Conservation (phyloP, 2,113 vertebrate genomes). For the Noturus placidus region DNA sequence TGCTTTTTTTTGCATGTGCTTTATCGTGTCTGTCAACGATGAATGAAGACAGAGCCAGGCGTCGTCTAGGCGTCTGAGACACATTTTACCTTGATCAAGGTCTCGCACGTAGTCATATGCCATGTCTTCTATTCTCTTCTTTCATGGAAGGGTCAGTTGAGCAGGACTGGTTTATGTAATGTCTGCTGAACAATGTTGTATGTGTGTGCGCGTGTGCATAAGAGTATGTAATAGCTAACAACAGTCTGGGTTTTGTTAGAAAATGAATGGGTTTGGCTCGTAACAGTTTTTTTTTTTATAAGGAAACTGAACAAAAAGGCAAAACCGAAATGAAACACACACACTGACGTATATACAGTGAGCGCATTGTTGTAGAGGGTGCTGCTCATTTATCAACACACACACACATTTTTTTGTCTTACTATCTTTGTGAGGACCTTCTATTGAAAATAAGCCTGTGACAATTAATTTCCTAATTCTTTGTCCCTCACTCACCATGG, state of each 20-base stretch:
- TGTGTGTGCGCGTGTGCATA: slow-evolving; percentile 23
- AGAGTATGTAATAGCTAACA: slow-evolving; percentile 15
- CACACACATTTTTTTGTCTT: not conserved
- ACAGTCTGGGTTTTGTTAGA: not conserved
- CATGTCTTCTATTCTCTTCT: not conserved
- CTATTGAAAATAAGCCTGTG: not conserved
- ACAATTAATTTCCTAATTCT: not conserved
- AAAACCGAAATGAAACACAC: slow-evolving; percentile 31
- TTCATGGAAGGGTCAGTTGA: slow-evolving; percentile 5
- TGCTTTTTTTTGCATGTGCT: slow-evolving; percentile 21
- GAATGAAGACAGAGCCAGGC: slow-evolving; percentile 7
- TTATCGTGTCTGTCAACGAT: slow-evolving; percentile 41
- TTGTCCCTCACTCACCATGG: not conserved
- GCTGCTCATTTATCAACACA: slow-evolving; percentile 13
- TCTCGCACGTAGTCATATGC: slow-evolving; percentile 1
- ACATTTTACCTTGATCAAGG: slow-evolving; percentile 41
- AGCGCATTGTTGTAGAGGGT: slow-evolving; percentile 19
- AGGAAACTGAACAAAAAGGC: slow-evolving; percentile 29
- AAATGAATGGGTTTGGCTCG: slow-evolving; percentile 21
- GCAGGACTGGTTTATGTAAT: slow-evolving; percentile 25
- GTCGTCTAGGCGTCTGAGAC: slow-evolving; percentile 36
- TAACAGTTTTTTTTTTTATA: not conserved
- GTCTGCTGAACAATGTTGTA: slow-evolving; percentile 11
- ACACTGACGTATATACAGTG: not conserved
- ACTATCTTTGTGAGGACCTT: not conserved